Percentiles rank a stretch among this genome's conserved stretches.
Evolutionary conservation across 2,888 invertebrate species (phyloP).

Genomic region (Scaptodrosophila latifasciaeformis): DNA sequence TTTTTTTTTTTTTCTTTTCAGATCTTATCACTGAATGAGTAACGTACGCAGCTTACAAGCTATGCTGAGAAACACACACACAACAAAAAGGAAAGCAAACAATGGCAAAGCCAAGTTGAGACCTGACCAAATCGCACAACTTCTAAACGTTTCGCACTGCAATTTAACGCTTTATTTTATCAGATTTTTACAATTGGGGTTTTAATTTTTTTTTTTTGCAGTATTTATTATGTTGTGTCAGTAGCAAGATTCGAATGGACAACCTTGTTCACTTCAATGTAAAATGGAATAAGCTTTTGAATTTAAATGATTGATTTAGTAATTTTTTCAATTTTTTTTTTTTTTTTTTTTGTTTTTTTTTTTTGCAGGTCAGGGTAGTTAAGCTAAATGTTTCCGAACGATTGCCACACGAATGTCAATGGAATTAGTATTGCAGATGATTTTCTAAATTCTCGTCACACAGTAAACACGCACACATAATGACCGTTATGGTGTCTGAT

Average conservation of each 20-base stretch:
- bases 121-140: conserved; percentile 1
- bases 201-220: not conserved
- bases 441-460: too few relatives aligned
- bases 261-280: not conserved
- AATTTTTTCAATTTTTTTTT: not conserved
- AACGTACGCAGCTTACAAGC: too few relatives aligned
- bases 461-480: not conserved
- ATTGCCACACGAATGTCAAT: not conserved
- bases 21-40: too few relatives aligned
- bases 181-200: not conserved
- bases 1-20: too few relatives aligned
- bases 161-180: not conserved
- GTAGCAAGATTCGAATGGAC: not conserved
- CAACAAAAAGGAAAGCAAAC: too few relatives aligned
- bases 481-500: too few relatives aligned
- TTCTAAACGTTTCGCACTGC: conserved; percentile 20
- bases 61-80: too few relatives aligned
- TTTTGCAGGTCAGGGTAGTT: not conserved
- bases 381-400: not conserved
- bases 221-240: not conserved
- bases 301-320: not conserved
- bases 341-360: not conserved
- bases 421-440: too few relatives aligned
- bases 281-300: not conserved
- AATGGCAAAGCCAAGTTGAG: too few relatives aligned